Conservation (phyloP, 2,888 invertebrate species). For the Balanococcus diminutus region DNA sequence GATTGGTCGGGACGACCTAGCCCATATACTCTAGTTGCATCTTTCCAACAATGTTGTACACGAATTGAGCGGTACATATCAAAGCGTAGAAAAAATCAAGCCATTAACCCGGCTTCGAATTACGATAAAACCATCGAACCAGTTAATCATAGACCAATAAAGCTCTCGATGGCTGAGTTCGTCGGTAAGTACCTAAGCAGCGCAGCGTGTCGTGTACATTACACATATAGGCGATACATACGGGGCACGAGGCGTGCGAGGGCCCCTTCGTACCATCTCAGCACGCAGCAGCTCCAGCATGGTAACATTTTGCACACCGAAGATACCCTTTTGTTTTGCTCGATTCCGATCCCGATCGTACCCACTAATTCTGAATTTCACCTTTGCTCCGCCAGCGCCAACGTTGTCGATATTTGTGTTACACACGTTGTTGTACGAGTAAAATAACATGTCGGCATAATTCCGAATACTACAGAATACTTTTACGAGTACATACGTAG, state of each 20-base stretch:
- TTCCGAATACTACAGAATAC: constrained; percentile 4
- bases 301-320: not conserved
- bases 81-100: not conserved
- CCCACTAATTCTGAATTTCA: constrained; percentile 40
- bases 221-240: no score
- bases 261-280: not conserved
- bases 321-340: not conserved
- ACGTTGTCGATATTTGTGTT: constrained; percentile 40
- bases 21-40: no score
- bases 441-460: constrained; percentile 25
- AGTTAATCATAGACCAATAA: constrained; percentile 10
- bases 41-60: not conserved
- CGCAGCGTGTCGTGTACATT: not conserved
- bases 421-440: constrained; percentile 33
- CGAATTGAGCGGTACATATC: not conserved
- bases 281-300: not conserved
- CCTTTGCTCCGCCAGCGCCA: no score
- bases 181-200: not conserved
- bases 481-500: no score
- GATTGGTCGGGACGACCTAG: no score
- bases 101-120: not conserved
- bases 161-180: not conserved
- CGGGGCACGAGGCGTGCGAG: not conserved
- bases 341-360: not conserved
- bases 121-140: constrained; percentile 11